Conservation (phyloP, 1,140 invertebrate genomes). For the Drosophila setifemur region DNA sequence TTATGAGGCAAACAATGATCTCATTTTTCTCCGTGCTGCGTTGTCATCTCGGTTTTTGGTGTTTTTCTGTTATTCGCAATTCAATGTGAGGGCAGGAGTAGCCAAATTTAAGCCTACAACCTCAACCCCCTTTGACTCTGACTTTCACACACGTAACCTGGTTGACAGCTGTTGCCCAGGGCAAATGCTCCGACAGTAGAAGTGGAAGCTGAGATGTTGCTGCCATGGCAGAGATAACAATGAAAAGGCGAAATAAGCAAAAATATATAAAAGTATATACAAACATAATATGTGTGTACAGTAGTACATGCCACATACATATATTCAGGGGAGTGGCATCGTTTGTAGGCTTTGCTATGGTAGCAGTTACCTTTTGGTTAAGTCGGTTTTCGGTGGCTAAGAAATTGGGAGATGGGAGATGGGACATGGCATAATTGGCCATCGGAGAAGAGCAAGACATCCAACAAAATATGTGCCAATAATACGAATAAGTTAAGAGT, state of each 20-base stretch:
- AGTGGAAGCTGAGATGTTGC: conserved; percentile 28
- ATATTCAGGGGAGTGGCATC: conserved; percentile 45
- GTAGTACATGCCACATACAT: neutral
- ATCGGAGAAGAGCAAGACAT: conserved; percentile 23
- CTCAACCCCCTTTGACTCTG: neutral
- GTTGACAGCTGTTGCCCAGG: conserved; percentile 71
- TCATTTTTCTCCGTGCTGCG: neutral
- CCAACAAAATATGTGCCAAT: neutral
- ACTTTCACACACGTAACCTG: conserved; percentile 69
- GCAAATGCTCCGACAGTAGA: no score
- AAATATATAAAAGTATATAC: conserved; percentile 41
- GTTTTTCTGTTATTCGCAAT: conserved; percentile 29
- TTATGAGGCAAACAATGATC: neutral
- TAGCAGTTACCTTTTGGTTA: conserved; percentile 69
- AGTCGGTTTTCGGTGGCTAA: no score
- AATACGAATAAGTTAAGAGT: conserved; percentile 19
- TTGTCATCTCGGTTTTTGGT: conserved; percentile 42
- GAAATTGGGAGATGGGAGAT: neutral
- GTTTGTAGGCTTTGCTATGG: conserved; percentile 65
- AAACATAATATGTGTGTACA: no score
- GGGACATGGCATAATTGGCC: conserved; percentile 64
- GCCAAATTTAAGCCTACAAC: conserved; percentile 55
- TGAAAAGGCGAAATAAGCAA: conserved; percentile 67
- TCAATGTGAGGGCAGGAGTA: conserved; percentile 1
- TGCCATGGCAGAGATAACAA: conserved; percentile 60